Percentiles rank a stretch among this genome's conserved stretches.
These are phyloP conservation scores for Drosophila pullipes DNA, from an alignment of 2,888 invertebrate genomes.

Conservation along the genomic window DNA sequence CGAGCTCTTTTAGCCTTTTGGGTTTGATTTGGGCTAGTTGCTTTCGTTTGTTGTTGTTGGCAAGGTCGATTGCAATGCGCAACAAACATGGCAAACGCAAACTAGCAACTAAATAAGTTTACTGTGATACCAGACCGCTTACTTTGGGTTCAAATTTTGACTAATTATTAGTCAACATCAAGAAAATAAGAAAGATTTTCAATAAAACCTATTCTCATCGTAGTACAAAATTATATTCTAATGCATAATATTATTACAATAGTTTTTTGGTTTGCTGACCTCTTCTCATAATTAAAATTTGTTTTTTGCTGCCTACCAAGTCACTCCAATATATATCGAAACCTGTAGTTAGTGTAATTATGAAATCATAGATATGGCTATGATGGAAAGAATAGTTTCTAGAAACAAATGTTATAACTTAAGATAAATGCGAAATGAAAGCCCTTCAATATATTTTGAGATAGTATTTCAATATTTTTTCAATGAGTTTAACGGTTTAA, in stretches of 20 bases:
- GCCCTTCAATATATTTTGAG: background rate
- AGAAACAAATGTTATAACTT: too few species aligned
- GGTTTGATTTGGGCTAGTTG: conserved; percentile 68
- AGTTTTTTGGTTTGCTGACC: background rate
- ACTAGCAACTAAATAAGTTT: conserved; percentile 36
- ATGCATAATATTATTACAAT: background rate
- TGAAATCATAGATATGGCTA: background rate
- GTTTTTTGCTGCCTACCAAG: background rate
- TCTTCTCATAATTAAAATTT: background rate
- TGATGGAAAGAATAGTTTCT: background rate
- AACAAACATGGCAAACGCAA: conserved; percentile 54
- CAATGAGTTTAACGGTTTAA: background rate
- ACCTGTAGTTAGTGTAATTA: background rate
- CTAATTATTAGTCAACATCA: background rate
- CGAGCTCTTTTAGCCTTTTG: conserved; percentile 52
- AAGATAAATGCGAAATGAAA: background rate
- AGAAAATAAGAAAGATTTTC: background rate
- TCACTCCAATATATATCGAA: too few species aligned
- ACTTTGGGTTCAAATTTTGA: background rate
- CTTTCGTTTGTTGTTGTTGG: conserved; percentile 63
- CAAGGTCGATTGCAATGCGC: conserved; percentile 69
- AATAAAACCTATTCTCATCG: background rate
- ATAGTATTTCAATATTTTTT: background rate
- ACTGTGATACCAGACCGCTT: conserved; percentile 17
- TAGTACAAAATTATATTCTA: background rate